Evolutionary conservation across 2,113 vertebrate genomes (phyloP), one percentile per base, ranked within the genome.

Genomic region (Atractosteus spatula): DNA sequence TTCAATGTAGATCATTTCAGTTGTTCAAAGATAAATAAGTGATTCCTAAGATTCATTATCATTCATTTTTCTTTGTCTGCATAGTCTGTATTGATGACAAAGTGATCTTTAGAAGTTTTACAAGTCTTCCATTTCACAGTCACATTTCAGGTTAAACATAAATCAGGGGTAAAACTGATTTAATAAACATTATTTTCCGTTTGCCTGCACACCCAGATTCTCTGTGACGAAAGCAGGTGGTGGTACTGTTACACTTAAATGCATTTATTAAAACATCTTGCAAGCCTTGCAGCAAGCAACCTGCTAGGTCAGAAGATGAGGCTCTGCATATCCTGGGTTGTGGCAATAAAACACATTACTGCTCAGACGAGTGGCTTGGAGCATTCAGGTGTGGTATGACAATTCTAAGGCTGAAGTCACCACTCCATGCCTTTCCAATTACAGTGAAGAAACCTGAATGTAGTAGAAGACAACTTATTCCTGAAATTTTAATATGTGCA

Each of bases 181-280:
- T 51, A 68, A 73, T 70, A 76, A 80, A 77, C 71, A 64, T 66
- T 56, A 78, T 80, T 80, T 75, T 80, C 71, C 74, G 72, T 77
- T 69, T 78, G 29, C 68, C 41, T 78, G 76, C 79, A 76, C 73
- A 59, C 55, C 63, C 73, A 61, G 71, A 55, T 59, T 73, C 29
- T 72, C 68, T 71, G 57, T 72, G 77, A 74, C 62, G 68, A 75
- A 70, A 71, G 64, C 45, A 69, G 41, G 69, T n/a, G 55, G 70
- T 17, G 72, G 71, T 51, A 61, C 70, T 67, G 66, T 29, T 29
- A 29, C 29, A 29, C 29, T 29, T 29, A 29, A 29, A 74, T 68
- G 72, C 72, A 62, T 78, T 51, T 67, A 75, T 59, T 59, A 59
- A 76, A 14, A 44, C 64, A 47, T 54, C 66, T 51, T 59, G 55